Evolutionary conservation across 2,113 vertebrate genomes (phyloP).

Genomic region (Indicator indicator): DNA sequence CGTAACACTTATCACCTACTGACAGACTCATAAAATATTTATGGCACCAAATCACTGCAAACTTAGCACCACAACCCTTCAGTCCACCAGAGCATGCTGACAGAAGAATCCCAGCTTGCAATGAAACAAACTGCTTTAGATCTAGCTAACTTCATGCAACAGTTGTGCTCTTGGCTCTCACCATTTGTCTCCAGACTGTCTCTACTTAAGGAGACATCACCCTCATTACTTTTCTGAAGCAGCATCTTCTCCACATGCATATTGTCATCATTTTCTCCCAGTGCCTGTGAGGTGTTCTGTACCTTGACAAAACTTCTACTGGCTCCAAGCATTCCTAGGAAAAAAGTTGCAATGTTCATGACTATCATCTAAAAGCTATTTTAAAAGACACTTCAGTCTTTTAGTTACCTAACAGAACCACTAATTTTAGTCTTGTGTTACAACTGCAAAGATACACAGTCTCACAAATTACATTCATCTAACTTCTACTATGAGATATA

Average conservation of each 20-base stretch:
- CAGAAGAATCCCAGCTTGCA: background rate
- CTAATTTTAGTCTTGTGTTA: background rate
- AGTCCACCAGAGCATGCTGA: background rate
- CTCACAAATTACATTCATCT: background rate
- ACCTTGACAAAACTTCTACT: slow-evolving; percentile 81
- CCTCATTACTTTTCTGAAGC: slow-evolving; percentile 50
- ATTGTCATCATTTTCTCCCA: slow-evolving; percentile 73
- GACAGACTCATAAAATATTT: background rate
- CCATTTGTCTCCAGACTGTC: slow-evolving; percentile 84
- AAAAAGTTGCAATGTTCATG: background rate
- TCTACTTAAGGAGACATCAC: slow-evolving; percentile 68
- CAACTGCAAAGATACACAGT: background rate
- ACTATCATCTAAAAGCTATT: background rate
- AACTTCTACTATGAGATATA: background rate
- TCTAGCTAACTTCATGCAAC: background rate
- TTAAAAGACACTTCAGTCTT: background rate
- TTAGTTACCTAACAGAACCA: background rate
- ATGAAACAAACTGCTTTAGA: background rate
- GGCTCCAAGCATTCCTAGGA: slow-evolving; percentile 68
- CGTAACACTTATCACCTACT: background rate
- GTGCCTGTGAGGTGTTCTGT: slow-evolving; percentile 70
- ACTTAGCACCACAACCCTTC: background rate
- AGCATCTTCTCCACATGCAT: slow-evolving; percentile 41
- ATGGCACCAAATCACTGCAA: background rate
- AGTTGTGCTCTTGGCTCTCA: slow-evolving; percentile 59